phyloP scores from a whole-genome alignment of 2,113 vertebrate genomes.

The Pipra filicauda region DNA sequence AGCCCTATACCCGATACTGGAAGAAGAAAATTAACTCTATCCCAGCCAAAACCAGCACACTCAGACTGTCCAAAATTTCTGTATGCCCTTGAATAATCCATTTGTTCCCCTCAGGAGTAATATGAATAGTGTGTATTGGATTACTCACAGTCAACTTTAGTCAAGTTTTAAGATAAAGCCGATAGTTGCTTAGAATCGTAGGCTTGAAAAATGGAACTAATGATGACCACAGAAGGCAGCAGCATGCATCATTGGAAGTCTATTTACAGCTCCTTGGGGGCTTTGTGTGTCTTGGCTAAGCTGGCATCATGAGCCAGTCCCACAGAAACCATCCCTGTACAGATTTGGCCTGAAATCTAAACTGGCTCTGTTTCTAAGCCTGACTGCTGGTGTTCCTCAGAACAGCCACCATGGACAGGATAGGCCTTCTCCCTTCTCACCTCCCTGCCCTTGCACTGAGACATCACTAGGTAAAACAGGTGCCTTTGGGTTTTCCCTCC shows the following conservation, averaged over 20 bases:
- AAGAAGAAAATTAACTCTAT: neutral
- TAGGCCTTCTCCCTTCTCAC: neutral
- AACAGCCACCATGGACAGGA: neutral
- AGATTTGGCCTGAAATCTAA: neutral
- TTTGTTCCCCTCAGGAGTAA: neutral
- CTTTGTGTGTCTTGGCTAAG: neutral
- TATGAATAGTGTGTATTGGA: fast-evolving
- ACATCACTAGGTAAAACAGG: neutral
- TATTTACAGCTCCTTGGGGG: fast-evolving
- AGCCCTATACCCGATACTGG: neutral
- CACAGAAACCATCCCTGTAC: neutral
- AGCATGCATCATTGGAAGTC: neutral
- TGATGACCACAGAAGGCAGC: neutral
- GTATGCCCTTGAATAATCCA: neutral
- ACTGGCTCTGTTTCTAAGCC: neutral
- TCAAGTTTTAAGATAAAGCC: neutral
- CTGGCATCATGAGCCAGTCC: neutral
- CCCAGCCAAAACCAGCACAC: neutral
- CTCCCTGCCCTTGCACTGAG: neutral
- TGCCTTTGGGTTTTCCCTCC: neutral
- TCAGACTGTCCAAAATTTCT: neutral
- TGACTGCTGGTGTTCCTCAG: neutral
- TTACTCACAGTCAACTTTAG: neutral
- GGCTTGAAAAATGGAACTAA: neutral
- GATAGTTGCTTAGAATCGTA: neutral